Conservation (phyloP, 2,797 vertebrate species). For the Myripristis jacobus region DNA sequence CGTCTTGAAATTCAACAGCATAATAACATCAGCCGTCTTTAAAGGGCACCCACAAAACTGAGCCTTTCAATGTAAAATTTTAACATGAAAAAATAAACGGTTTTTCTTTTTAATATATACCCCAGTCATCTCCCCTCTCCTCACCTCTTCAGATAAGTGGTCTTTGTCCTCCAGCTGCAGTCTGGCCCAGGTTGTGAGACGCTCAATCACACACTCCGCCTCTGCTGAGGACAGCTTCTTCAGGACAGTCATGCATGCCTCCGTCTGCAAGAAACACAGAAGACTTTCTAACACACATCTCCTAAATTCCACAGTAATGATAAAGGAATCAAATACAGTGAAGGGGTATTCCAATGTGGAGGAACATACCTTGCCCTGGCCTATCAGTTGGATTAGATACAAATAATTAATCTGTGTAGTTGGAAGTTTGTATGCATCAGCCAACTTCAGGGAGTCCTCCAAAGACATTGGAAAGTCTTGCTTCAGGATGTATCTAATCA, state of each 20-base stretch:
- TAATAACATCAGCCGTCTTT: background rate
- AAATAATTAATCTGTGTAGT: conserved; percentile 87
- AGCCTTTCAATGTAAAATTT: background rate
- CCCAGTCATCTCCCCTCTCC: background rate
- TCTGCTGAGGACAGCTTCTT: conserved; percentile 84
- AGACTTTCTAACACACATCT: background rate
- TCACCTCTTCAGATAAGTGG: conserved; percentile 87
- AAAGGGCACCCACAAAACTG: no score
- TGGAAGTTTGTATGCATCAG: conserved; percentile 87
- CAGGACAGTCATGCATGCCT: conserved; percentile 85
- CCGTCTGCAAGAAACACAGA: conserved; percentile 78
- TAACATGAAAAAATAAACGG: background rate
- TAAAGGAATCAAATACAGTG: background rate
- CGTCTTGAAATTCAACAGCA: background rate
- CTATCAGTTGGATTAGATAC: conserved; percentile 87
- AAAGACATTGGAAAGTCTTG: conserved; percentile 89
- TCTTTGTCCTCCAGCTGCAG: conserved; percentile 86
- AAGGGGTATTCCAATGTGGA: background rate
- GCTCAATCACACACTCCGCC: conserved; percentile 86
- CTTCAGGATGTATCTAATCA: conserved; percentile 92
- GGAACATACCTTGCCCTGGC: conserved; percentile 84
- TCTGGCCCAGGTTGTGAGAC: conserved; percentile 87
- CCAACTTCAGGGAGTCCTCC: conserved; percentile 91
- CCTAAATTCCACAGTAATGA: background rate
- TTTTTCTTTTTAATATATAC: background rate